Evolutionary conservation across 2,113 vertebrate genomes (phyloP).

Genomic region (Chlorodrepanis virens): DNA sequence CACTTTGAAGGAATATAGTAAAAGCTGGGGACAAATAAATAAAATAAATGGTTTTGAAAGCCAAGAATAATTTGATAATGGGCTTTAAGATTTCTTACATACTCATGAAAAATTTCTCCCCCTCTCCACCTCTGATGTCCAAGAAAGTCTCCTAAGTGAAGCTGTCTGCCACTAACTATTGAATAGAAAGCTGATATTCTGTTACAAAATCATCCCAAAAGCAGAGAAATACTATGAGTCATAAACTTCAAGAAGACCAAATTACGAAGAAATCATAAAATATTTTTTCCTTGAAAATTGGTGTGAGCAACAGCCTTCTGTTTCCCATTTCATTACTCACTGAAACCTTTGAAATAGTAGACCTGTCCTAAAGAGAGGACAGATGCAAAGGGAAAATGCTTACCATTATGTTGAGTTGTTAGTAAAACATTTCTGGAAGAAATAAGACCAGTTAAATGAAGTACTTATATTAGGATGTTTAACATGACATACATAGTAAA

Average conservation of each 20-base stretch:
- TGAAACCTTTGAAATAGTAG: slow-evolving; percentile 22
- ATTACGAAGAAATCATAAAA: slow-evolving; percentile 27
- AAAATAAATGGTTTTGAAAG: not conserved
- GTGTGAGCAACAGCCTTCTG: slow-evolving; percentile 1
- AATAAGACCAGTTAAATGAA: not conserved
- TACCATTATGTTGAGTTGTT: not conserved
- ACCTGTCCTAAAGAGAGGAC: not conserved
- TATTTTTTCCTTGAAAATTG: not conserved
- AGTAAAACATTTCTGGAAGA: not conserved
- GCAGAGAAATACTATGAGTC: slow-evolving; percentile 8
- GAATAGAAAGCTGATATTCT: slow-evolving; percentile 10
- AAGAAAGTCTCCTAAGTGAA: not conserved
- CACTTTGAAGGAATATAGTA: not conserved
- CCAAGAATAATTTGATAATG: not conserved
- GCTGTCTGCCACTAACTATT: not conserved
- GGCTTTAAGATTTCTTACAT: not conserved
- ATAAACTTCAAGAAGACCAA: slow-evolving; percentile 40
- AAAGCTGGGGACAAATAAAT: not conserved
- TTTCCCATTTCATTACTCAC: slow-evolving; percentile 2
- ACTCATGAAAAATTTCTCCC: not conserved
- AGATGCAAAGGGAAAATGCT: not conserved
- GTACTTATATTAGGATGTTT: not conserved
- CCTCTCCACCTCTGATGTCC: not conserved
- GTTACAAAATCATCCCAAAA: slow-evolving; percentile 17
- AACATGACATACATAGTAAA: not conserved